Base-by-base conservation (phyloP, 2,797 vertebrate genomes). In the Lepidocolaptes lacrymiger region DNA sequence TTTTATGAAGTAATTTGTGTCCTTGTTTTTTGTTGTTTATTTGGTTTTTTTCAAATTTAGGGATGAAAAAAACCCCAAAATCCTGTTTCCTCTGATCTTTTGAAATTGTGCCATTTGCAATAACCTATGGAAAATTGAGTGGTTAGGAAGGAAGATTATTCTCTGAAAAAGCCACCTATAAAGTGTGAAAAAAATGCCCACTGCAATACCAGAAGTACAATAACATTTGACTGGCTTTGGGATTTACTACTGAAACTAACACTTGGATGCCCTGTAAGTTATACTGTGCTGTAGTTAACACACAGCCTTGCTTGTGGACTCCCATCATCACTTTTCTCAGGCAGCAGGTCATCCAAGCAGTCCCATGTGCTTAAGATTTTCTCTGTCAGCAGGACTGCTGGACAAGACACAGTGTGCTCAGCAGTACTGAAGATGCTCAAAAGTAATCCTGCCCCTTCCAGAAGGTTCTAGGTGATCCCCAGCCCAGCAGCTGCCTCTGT, bases 281-380 rank as follows among this genome's bases (percentile, higher is more conserved):
- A 2, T 2, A 6, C 28, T 10, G 0, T 12, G 7, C 24, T 34
- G n/a, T 26, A 18, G 34, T 18, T 7, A 17, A 46, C 8, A 41
- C 21, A 27, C 6, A 1, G 20, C 44, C 19, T 64, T 1, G 66
- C 37, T 67, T 27, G 8, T 3, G 17, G 37, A 22, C 28, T 58
- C 24, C 46, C 36, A 32, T 43, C 12, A 6, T 8, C 28, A 27
- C 21, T 19, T 58, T 64, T 69, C 28, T 51, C 0, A 2, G 46
- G 46, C 9, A 22, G 8, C 0, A 2, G 30, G 15, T 32, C 37
- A 43, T 24, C 20, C 1, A 1, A 32, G 7, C 34, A 59, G 13
- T 14, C 39, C 30, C 32, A 15, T 0, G 9, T 3, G 0, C 36
- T 34, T 49, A 14, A 18, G 39, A 55, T 21, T 26, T 61, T 30